These are phyloP conservation scores for Agrotis segetum DNA, from an alignment of 2,888 invertebrate genomes.

Conservation along the genomic window DNA sequence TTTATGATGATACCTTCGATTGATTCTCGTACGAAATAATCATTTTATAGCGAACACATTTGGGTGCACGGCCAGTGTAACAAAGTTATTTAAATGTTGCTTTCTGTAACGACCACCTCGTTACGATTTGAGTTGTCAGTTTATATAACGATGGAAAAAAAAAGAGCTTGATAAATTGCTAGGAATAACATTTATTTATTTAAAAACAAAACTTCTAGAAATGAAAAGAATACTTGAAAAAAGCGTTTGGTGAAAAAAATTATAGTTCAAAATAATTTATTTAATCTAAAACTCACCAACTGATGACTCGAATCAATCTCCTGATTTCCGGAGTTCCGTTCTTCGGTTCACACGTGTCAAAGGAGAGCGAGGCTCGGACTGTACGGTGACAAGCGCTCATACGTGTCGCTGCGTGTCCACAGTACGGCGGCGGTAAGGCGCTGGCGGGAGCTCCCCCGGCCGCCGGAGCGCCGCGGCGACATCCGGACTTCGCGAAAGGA, in stretches of 20 bases:
- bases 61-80: slow-evolving; percentile 86
- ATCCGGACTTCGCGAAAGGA: slow-evolving; percentile 79
- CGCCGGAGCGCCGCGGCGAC: slow-evolving; percentile 73
- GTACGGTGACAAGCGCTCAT: slow-evolving; percentile 16
- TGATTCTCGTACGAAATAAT: slow-evolving; percentile 69
- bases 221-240: background rate
- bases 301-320: slow-evolving; percentile 27
- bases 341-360: background rate
- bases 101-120: slow-evolving; percentile 64
- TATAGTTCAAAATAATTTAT: too few relatives aligned
- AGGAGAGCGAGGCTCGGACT: slow-evolving; percentile 33
- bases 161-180: too few relatives aligned
- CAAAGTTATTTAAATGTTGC: slow-evolving; percentile 71
- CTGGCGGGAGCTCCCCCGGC: slow-evolving; percentile 92
- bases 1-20: slow-evolving; percentile 70
- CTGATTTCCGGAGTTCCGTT: slow-evolving; percentile 2
- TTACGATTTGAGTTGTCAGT: slow-evolving; percentile 37
- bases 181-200: too few relatives aligned
- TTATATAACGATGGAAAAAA: slow-evolving; percentile 1
- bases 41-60: slow-evolving; percentile 73
- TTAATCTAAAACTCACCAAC: background rate
- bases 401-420: slow-evolving; percentile 59
- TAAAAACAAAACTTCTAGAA: background rate
- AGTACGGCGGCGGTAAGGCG: slow-evolving; percentile 88
- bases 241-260: too few relatives aligned